Base-by-base conservation (phyloP, 2,797 vertebrate species). In the Myripristis murdjan region DNA sequence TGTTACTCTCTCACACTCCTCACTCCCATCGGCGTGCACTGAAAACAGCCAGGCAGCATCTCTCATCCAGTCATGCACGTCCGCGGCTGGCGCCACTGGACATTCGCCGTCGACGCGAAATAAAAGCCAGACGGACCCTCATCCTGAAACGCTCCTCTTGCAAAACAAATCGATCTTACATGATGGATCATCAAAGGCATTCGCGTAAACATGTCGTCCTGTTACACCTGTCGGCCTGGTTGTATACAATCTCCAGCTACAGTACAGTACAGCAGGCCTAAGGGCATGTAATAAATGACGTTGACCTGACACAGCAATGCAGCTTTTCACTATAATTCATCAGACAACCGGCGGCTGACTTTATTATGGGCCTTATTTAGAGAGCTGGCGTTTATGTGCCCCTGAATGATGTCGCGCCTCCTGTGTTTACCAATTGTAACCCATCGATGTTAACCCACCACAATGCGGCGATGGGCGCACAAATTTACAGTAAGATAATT, bases 211-310 rank as follows among this genome's bases (percentile, higher is more conserved):
- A 87, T 47, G 87, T 79, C 84, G 79, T 73, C 79, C 74, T 24
- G 64, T 61, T 90, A 68, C 91, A 92, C 89, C 91, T 92, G 90
- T 88, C 81, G 68, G 63, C 63, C 62, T 44, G 59, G 26, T 9
- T 28, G 48, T 15, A 22, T 43, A 67, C 4, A 14, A 46, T 23
- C 59, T 46, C 18, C 7, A 43, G n/a, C n/a, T n/a, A 24, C 22
- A 68, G 65, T 67, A 33, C 70, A 67, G 65, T 47, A 55, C 60
- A 41, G 62, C 20, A 46, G 85, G 68, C 83, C 80, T 65, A 33
- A 3, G 54, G 62, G 37, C 64, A 61, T 53, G 43, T 2, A 26
- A 39, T n/a, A 28, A 31, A 69, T 24, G 26, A 73, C 83, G 75
- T 73, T 81, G 70, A 71, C 77, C 71, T 78, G 77, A 76, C 64